These are phyloP conservation scores for Drosophila varians DNA, from an alignment of 1,140 invertebrate genomes.

Conservation along the genomic window DNA sequence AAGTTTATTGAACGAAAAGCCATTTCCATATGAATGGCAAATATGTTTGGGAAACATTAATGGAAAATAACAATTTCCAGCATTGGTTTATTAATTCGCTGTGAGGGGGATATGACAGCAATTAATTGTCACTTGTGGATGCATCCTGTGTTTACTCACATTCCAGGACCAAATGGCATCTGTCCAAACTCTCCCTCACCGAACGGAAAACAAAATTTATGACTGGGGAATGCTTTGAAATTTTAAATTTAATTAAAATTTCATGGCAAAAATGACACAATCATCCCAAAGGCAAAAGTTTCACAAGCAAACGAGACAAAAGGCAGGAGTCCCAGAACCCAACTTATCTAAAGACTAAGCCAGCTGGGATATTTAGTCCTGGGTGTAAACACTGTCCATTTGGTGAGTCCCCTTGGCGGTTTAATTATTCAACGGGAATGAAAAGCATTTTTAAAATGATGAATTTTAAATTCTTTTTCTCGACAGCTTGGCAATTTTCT, in stretches of 20 bases:
- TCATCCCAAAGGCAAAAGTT: conserved; percentile 1
- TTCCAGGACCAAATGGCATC: conserved; percentile 18
- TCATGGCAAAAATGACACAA: conserved; percentile 29
- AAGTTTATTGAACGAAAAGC: conserved; percentile 64
- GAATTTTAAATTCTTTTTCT: conserved; percentile 17
- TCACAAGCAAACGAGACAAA: conserved; percentile 16
- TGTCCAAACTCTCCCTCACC: background rate
- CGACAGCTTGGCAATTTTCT: background rate
- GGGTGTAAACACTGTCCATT: conserved; percentile 21
- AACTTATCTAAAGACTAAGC: conserved; percentile 9
- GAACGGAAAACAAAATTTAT: conserved; percentile 2
- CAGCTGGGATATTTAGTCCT: conserved; percentile 28
- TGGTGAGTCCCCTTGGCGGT: conserved; percentile 15
- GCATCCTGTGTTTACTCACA: conserved; percentile 16
- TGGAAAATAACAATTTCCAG: background rate
- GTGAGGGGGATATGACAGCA: conserved; percentile 11
- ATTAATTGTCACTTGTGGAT: conserved; percentile 14
- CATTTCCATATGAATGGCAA: conserved; percentile 13
- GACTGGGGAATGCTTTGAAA: conserved; percentile 11
- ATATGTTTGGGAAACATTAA: conserved; percentile 10
- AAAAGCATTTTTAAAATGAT: conserved; percentile 30
- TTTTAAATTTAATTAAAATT: conserved; percentile 53
- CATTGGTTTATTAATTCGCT: conserved; percentile 3
- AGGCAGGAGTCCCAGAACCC: conserved; percentile 10
- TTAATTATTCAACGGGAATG: conserved; percentile 27